Conservation (phyloP, 2,888 invertebrate species). For the Hydraecia micacea region DNA sequence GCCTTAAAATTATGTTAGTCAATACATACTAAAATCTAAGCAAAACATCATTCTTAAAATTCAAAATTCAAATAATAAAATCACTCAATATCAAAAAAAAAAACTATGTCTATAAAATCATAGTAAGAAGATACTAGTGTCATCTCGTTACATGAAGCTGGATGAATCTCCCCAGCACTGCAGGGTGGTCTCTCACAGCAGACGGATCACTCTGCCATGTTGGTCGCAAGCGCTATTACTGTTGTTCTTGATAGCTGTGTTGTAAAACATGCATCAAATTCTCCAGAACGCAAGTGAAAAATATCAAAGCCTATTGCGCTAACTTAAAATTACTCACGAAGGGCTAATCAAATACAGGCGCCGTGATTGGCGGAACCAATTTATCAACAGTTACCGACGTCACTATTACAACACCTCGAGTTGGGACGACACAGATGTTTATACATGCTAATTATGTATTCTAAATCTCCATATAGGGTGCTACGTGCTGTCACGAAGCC, state of each 20-base stretch:
- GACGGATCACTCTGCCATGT: background rate
- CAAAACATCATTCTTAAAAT: too few relatives aligned
- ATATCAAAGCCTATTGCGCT: slow-evolving; percentile 35
- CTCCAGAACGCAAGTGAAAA: slow-evolving; percentile 1
- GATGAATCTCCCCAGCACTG: background rate
- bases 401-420: slow-evolving; percentile 52
- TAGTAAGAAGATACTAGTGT: too few relatives aligned
- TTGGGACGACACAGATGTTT: slow-evolving; percentile 43
- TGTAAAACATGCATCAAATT: background rate
- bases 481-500: slow-evolving; percentile 37
- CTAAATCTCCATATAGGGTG: slow-evolving; percentile 39
- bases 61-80: too few relatives aligned
- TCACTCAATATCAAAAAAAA: too few relatives aligned
- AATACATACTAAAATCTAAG: too few relatives aligned
- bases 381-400: slow-evolving; percentile 45
- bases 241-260: background rate
- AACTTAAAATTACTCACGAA: slow-evolving; percentile 57
- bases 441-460: slow-evolving; percentile 42
- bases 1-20: too few relatives aligned
- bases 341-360: slow-evolving; percentile 46
- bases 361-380: slow-evolving; percentile 62
- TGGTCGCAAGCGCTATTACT: background rate
- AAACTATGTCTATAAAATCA: too few relatives aligned
- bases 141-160: too few relatives aligned
- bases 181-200: background rate